Evolutionary conservation across 2,888 invertebrate species (phyloP), one percentile per base, ranked within the genome.

Genomic region (Hofmannophila pseudospretella): DNA sequence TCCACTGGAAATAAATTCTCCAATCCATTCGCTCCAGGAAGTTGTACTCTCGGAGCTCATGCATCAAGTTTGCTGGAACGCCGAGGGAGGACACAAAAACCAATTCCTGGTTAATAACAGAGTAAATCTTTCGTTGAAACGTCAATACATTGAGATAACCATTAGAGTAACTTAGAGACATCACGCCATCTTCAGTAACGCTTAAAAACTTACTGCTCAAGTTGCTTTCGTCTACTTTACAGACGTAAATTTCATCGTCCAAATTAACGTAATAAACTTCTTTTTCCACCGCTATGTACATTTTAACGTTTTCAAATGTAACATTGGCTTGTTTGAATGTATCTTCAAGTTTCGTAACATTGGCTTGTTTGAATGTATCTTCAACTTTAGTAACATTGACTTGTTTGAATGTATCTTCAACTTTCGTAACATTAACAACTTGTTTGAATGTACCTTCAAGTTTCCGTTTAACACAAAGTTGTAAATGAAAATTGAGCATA

Each of bases 11-110:
- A 9, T 73, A 76, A 0, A 72, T 50, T 1, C 68, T 33, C 80
- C 80, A 81, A 10, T 82, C 76, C 1, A 82, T 33, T 1, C 57
- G 54, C n/a, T 75, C 76, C 1, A 84, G 26, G 13, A 82, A 67
- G 20, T 76, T 69, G 30, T 66, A 77, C 25, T 56, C 48, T 1
- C 51, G 49, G n/a, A 67, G 36, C 2, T 49, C 45, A 16, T 68
- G 59, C 1, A 67, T 38, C 1, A 78, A 37, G 35, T 75, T 75
- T 2, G 5, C n/a, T 2, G 57, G 46, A 0, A 53, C 43, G n/a
- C 58, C 59, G 0, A 80, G 32, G 0, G 51, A 34, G 14, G 58
- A 58, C 1, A 38, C 39, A 1, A 55, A 54, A 0, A 53, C 38
- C 0, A 67, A 29, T 0, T 59, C 38, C 0, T 52, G 50, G 2